Evolutionary conservation across 2,888 invertebrate species (phyloP), one percentile per base, ranked within the genome.

Genomic region (Tinea semifulvella): DNA sequence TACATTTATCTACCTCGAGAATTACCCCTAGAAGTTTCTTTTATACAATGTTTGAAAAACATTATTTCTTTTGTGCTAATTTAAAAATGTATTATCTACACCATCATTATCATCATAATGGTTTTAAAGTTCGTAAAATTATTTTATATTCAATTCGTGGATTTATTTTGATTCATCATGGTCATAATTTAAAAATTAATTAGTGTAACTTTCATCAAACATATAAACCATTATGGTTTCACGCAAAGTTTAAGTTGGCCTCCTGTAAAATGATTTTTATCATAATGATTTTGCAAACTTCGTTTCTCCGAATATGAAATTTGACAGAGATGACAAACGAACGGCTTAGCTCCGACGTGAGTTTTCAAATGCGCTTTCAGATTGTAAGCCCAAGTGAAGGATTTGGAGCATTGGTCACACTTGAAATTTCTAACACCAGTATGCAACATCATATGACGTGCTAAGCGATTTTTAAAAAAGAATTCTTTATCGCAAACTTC

Each of bases 401-500:
- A 2, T 35, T 20, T 42, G 6, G 8, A 7, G 11, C 45, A 45
- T 2, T 10, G 26, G 1, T 45, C 19, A 10, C 45, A 45, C 25
- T 25, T 10, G 7, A 11, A 20, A 5, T 17, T 11, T 16, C 35
- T 45, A 2, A n/a, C 6, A 5, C 16, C 14, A 6, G 14, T 31
- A 13, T 45, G 45, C 3, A 19, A 20, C 5, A 13, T 27, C 42
- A 39, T 42, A 36, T 43, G 44, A 31, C 31, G 49, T 47, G 16
- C 27, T 39, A 45, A 46, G 27, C 8, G n/a, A n/a, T 31, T 11
- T n/a, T 11, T 42, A 10, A 13, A 26, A n/a, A n/a, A 22, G 13
- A 45, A 45, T 22, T 13, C 18, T 13, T 31, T 18, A 17, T 8
- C 28, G 22, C 45, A 45, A 2, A 56, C 51, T 1, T 65, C 58